A percentile compares a stretch with the other conserved stretches of the same genome.
phyloP scores from a whole-genome alignment of 2,888 invertebrate genomes.

The Dichetophora obliterata region DNA sequence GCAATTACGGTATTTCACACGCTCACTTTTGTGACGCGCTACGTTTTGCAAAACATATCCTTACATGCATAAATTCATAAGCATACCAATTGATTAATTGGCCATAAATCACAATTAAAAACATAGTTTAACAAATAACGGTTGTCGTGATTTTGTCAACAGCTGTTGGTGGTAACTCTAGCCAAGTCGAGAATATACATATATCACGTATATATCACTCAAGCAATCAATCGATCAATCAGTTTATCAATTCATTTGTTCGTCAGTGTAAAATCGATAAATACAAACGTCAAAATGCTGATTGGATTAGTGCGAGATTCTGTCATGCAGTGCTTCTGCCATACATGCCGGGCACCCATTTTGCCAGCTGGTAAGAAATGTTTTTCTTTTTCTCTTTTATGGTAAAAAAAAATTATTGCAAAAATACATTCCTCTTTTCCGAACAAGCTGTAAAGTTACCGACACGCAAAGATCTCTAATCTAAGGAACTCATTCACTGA shows the following conservation, averaged over 20 bases:
- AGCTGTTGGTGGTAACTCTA: no score
- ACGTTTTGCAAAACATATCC: not conserved
- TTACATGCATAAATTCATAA: not conserved
- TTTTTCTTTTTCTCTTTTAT: no score
- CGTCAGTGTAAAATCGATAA: slow-evolving; percentile 52
- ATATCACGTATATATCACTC: slow-evolving; percentile 19
- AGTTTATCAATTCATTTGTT: slow-evolving; percentile 11
- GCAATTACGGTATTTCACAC: slow-evolving; percentile 20
- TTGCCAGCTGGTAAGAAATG: slow-evolving; percentile 78
- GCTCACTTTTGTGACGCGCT: not conserved
- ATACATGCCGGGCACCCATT: slow-evolving; percentile 88
- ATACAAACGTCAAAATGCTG: slow-evolving; percentile 74
- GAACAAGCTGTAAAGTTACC: slow-evolving; percentile 3
- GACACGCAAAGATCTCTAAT: not conserved
- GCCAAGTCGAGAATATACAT: slow-evolving; percentile 14
- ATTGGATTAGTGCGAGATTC: slow-evolving; percentile 92
- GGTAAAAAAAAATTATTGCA: no score
- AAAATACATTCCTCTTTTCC: not conserved
- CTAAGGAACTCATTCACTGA: no score
- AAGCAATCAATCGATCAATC: not conserved
- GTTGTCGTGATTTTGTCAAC: no score
- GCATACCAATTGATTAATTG: not conserved
- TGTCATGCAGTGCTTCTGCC: slow-evolving; percentile 94
- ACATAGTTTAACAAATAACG: no score
- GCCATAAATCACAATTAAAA: no score